Conservation (phyloP, 2,888 invertebrate species). For the Siphonodentalium dalli region DNA sequence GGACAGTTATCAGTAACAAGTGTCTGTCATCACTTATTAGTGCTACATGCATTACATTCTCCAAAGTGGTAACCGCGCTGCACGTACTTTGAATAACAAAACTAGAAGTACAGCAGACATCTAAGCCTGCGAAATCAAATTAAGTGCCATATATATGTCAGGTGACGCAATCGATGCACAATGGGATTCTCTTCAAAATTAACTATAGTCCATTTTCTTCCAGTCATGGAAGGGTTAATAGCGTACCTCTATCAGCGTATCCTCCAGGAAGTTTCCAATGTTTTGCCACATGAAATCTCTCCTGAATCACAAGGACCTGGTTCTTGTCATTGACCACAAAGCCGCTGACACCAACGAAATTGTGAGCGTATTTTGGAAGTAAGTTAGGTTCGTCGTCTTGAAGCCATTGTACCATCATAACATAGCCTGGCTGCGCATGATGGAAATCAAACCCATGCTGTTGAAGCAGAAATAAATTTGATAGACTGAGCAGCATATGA, state of each 20-base stretch:
- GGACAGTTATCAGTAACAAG: too few relatives aligned
- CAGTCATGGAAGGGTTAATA: not conserved
- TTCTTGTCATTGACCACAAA: constrained; percentile 81
- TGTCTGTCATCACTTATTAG: too few relatives aligned
- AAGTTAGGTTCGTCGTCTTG: constrained; percentile 67
- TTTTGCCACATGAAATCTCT: constrained; percentile 70
- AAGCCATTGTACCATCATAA: constrained; percentile 83
- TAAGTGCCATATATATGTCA: too few relatives aligned
- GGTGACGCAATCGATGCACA: too few relatives aligned
- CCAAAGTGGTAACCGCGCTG: too few relatives aligned
- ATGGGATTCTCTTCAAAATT: too few relatives aligned
- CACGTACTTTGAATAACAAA: too few relatives aligned
- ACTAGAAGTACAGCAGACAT: too few relatives aligned
- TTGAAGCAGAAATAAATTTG: constrained; percentile 1
- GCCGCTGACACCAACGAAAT: constrained; percentile 77
- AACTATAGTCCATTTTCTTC: too few relatives aligned
- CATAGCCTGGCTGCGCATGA: constrained; percentile 71
- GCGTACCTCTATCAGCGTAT: constrained; percentile 81
- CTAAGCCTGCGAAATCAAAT: too few relatives aligned
- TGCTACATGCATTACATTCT: too few relatives aligned
- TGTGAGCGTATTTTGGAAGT: constrained; percentile 58
- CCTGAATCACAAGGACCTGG: constrained; percentile 82
- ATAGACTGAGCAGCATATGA: too few relatives aligned
- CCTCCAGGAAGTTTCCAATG: constrained; percentile 92
- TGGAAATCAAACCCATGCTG: constrained; percentile 77